phyloP scores from a whole-genome alignment of 2,888 invertebrate genomes.

The Platyscelio sp. region DNA sequence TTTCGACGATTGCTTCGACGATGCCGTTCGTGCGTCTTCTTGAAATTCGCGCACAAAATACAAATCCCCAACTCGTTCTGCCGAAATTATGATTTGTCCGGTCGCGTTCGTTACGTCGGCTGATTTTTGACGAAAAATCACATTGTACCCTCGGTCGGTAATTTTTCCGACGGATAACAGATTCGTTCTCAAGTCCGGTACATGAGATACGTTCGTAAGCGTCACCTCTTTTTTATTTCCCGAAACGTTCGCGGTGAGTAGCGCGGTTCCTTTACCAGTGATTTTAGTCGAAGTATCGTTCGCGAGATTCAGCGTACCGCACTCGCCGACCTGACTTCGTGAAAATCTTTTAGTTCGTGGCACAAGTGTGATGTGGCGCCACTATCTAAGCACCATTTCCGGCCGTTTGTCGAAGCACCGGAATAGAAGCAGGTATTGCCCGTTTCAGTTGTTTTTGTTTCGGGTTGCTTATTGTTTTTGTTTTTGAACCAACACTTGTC shows the following conservation, averaged over 20 bases:
- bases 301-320: slow-evolving; percentile 42
- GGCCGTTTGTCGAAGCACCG: neutral
- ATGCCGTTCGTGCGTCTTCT: neutral
- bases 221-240: slow-evolving; percentile 4
- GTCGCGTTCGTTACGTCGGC: neutral
- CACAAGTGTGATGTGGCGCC: slow-evolving; percentile 39
- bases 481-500: slow-evolving; percentile 9
- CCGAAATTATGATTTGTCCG: neutral
- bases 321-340: neutral
- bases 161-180: neutral
- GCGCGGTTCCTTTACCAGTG: slow-evolving; percentile 30
- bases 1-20: neutral
- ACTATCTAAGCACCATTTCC: slow-evolving; percentile 48
- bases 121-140: neutral
- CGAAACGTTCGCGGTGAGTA: neutral
- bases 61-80: slow-evolving; percentile 2
- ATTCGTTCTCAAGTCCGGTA: slow-evolving; percentile 40
- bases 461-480: neutral
- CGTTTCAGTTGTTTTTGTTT: neutral
- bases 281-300: slow-evolving; percentile 28
- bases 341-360: slow-evolving; percentile 19
- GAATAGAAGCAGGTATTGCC: neutral
- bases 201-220: slow-evolving; percentile 11
- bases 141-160: neutral
- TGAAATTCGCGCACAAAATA: slow-evolving; percentile 8